Conservation (phyloP, 2,888 invertebrate species). For the Gisinianus flammeolus region DNA sequence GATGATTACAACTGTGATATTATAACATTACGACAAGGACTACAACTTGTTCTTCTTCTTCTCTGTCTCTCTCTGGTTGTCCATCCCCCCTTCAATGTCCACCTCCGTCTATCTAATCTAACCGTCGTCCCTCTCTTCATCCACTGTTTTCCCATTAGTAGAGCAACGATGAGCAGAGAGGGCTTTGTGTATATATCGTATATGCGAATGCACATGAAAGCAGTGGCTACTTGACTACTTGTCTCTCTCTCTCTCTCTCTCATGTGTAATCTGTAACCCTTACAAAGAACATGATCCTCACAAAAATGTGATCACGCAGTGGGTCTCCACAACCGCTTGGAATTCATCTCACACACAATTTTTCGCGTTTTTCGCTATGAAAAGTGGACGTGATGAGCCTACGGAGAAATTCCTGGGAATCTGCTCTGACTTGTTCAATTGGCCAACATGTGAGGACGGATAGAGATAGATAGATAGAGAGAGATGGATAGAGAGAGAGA, state of each 20-base stretch:
- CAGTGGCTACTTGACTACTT: not conserved
- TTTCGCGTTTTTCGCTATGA: conserved; percentile 46
- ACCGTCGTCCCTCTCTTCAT: too few relatives aligned
- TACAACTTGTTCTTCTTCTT: not conserved
- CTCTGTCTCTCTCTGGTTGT: not conserved
- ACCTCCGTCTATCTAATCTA: not conserved
- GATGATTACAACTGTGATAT: not conserved
- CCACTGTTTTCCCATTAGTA: too few relatives aligned
- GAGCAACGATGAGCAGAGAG: too few relatives aligned
- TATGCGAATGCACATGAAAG: too few relatives aligned
- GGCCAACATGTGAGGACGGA: not conserved
- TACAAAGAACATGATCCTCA: not conserved
- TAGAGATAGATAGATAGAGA: not conserved
- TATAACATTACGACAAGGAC: too few relatives aligned
- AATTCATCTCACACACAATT: not conserved
- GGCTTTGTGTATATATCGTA: too few relatives aligned
- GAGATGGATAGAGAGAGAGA: not conserved
- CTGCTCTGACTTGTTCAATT: conserved; percentile 6
- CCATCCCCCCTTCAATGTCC: not conserved
- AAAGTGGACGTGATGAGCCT: conserved; percentile 48
- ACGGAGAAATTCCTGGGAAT: conserved; percentile 46
- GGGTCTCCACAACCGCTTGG: not conserved
- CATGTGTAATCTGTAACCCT: not conserved
- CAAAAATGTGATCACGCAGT: not conserved
- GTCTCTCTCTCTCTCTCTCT: not conserved